These are phyloP conservation scores for Oxycera nigricornis DNA, from an alignment of 2,888 invertebrate genomes.

Conservation along the genomic window DNA sequence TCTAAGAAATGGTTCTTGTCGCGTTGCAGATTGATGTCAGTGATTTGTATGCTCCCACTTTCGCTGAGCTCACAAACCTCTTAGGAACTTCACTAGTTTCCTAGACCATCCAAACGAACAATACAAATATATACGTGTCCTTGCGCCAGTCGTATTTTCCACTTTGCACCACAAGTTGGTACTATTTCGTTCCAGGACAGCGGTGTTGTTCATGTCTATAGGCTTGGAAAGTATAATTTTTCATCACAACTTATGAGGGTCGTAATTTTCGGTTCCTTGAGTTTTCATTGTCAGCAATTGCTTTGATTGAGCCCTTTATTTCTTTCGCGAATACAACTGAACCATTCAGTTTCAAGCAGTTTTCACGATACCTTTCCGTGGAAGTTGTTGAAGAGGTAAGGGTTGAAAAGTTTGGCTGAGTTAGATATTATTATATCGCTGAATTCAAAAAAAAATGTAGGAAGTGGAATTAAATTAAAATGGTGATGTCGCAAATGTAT, in stretches of 20 bases:
- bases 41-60: background rate
- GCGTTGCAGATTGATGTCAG: background rate
- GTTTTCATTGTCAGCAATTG: constrained; percentile 36
- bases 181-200: background rate
- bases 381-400: too few species aligned
- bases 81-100: background rate
- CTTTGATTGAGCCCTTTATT: background rate
- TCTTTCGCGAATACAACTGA: background rate
- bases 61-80: background rate
- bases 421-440: too few species aligned
- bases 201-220: background rate
- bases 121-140: background rate
- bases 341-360: constrained; percentile 4
- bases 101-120: background rate
- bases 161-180: constrained; percentile 9
- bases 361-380: too few species aligned
- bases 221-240: constrained; percentile 20
- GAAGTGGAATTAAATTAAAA: too few species aligned
- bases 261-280: constrained; percentile 37
- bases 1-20: background rate
- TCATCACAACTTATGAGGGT: constrained; percentile 38
- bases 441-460: too few species aligned
- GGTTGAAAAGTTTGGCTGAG: too few species aligned
- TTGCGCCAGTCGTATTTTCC: background rate
- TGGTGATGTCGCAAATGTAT: too few species aligned